Base-by-base conservation (phyloP, 2,888 invertebrate genomes). In the Chrysolina americana region DNA sequence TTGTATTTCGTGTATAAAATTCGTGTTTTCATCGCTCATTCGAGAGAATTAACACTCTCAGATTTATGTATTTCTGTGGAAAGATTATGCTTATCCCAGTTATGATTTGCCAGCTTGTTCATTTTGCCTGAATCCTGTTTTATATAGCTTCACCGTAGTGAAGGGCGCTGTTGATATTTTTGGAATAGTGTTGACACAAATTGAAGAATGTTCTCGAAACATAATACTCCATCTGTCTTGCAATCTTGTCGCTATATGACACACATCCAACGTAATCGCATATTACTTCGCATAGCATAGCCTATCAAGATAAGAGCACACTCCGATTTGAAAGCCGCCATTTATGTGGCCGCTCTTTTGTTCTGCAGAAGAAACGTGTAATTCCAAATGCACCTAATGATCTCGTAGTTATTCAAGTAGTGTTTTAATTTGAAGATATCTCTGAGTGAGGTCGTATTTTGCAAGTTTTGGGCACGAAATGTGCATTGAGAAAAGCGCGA, bases 371-470 rank as follows among this genome's bases (percentile, higher is more conserved):
- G 19, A 53, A 73, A 65, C 66, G 41, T 50, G 36, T 68, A 64
- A 73, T 28, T 69, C 65, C 68, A 41, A 64, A 69, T 65, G 65
- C 19, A 73, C 23, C 21, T 71, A 71, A 74, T 74, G 64, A 50
- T 71, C 50, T 66, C 65, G 19, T 65, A 71, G 41, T 41, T 68
- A 71, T 71, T 63, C 74, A 74, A 48, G 41, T 65, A 63, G 47
- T 36, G 66, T 17, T 71, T 66, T 11, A 19, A 66, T 28, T 59
- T 15, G 15, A 59, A 23, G 59, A 68, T 6, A 36, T n/a, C 53
- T 13, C 44, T 28, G 0, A 36, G n/a, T 65, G 11, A 66, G 59
- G 65, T 71, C 59, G 17, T 15, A 41, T 62, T 47, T 62, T 62
- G 59, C 19, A 62, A 62, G 17, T 23, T 41, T 62, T 65, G 8